Conservation (phyloP, 2,888 invertebrate species). For the Dryobotodes eremita region DNA sequence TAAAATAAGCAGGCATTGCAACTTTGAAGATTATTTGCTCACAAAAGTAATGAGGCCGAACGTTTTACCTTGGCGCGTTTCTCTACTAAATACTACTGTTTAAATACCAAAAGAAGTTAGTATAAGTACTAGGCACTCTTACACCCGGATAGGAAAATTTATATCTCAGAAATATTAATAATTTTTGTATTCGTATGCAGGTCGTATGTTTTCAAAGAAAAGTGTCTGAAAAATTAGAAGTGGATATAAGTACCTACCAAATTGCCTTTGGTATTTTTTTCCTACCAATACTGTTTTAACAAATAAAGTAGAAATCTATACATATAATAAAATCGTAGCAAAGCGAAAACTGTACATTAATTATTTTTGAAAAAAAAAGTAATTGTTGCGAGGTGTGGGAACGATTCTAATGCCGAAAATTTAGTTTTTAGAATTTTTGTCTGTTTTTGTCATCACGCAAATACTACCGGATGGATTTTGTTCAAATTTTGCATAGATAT, state of each 20-base stretch:
- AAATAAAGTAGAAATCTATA: no score
- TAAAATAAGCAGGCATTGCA: slow-evolving; percentile 32
- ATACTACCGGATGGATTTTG: no score
- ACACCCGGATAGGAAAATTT: neutral
- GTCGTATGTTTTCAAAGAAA: slow-evolving; percentile 5
- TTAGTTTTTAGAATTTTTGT: no score
- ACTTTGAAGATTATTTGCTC: slow-evolving; percentile 46
- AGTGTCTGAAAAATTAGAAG: neutral
- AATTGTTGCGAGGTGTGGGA: no score
- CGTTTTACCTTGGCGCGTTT: slow-evolving; percentile 23
- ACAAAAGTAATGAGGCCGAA: slow-evolving; percentile 39
- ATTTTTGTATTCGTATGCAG: neutral
- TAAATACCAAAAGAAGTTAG: slow-evolving; percentile 26
- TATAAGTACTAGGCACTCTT: neutral
- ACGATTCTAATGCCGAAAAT: no score
- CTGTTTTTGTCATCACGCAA: no score
- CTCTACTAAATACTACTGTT: slow-evolving; percentile 10
- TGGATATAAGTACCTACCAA: neutral
- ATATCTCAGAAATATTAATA: slow-evolving; percentile 18
- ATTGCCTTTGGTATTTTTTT: neutral
- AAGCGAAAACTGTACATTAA: no score
- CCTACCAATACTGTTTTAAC: no score
- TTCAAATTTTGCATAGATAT: no score
- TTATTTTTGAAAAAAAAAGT: no score
- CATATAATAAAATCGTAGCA: no score